Percentiles rank a stretch among this genome's conserved stretches.
Conservation (phyloP, 1,140 invertebrate species). For the Aphidius ervi region DNA sequence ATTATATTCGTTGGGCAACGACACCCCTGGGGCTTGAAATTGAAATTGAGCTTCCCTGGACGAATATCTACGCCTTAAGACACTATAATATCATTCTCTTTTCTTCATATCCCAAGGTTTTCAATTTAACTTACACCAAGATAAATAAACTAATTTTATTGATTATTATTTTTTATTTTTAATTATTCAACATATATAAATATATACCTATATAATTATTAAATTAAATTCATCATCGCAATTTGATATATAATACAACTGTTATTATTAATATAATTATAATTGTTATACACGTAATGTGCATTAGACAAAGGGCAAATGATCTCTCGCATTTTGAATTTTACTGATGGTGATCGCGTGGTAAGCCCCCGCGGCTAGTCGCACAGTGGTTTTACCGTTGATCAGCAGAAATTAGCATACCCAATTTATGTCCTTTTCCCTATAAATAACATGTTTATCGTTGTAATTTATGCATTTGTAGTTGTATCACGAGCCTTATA, state of each 20-base stretch:
- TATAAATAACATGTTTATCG: constrained; percentile 56
- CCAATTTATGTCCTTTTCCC: constrained; percentile 47
- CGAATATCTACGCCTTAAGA: constrained; percentile 30
- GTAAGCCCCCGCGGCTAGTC: constrained; percentile 34
- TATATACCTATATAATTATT: too few relatives aligned
- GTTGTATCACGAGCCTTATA: not conserved
- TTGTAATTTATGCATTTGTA: constrained; percentile 49
- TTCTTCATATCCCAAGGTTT: too few relatives aligned
- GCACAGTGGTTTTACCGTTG: constrained; percentile 33
- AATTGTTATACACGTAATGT: not conserved
- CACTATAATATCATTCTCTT: not conserved
- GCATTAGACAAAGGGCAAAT: constrained; percentile 10
- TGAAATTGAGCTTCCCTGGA: constrained; percentile 52
- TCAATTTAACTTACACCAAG: too few relatives aligned
- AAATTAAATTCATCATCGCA: too few relatives aligned
- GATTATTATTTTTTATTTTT: too few relatives aligned
- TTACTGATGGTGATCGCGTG: constrained; percentile 34
- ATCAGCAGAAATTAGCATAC: constrained; percentile 54
- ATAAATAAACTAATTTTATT: too few relatives aligned
- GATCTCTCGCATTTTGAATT: constrained; percentile 25
- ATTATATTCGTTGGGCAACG: constrained; percentile 55
- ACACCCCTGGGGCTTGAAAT: constrained; percentile 52
- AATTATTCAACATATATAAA: too few relatives aligned
- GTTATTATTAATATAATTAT: too few relatives aligned
- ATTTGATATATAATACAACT: too few relatives aligned